These are phyloP conservation scores for Lepus oiostolus DNA, from an alignment of 2,797 vertebrate genomes.

Conservation along the genomic window DNA sequence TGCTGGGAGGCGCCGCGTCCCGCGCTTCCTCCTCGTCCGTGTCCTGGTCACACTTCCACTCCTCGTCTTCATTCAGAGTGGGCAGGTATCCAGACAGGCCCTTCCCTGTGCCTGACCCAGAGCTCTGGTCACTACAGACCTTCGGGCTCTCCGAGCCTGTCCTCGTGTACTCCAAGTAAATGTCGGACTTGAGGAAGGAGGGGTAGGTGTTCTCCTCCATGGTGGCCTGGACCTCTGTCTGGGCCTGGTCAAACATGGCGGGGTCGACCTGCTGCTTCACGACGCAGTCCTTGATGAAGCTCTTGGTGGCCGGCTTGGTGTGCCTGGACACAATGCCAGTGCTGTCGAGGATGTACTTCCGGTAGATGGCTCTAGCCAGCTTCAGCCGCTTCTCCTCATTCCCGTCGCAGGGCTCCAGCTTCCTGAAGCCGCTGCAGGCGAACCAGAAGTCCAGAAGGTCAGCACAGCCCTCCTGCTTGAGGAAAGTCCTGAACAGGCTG, in stretches of 20 bases:
- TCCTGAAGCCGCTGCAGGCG: slow-evolving; percentile 97
- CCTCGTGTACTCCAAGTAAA: slow-evolving; percentile 97
- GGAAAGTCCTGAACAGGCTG: slow-evolving; percentile 96
- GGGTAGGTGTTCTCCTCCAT: slow-evolving; percentile 99
- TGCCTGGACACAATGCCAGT: slow-evolving; percentile 96
- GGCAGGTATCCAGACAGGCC: slow-evolving; percentile 93
- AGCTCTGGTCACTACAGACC: slow-evolving; percentile 93
- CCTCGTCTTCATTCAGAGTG: slow-evolving; percentile 95
- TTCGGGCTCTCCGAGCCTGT: slow-evolving; percentile 98
- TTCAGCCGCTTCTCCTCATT: slow-evolving; percentile 97
- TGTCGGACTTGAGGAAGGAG: slow-evolving; percentile 97
- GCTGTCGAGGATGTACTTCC: slow-evolving; percentile 97
- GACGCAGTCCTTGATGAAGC: slow-evolving; percentile 98
- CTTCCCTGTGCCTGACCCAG: slow-evolving; percentile 93
- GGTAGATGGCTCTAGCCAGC: slow-evolving; percentile 97
- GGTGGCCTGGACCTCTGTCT: slow-evolving; percentile 97
- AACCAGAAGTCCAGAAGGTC: slow-evolving; percentile 99
- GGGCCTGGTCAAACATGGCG: slow-evolving; percentile 99
- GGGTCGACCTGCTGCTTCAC: slow-evolving; percentile 96
- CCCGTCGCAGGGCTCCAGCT: slow-evolving; percentile 92
- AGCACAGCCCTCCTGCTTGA: slow-evolving; percentile 95
- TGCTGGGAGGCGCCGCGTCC: slow-evolving; percentile 89
- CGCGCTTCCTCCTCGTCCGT: slow-evolving; percentile 88
- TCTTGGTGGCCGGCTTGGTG: slow-evolving; percentile 97
- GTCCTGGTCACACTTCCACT: slow-evolving; percentile 95